Evolutionary conservation across 2,888 invertebrate genomes (phyloP).

Genomic region (Ochropacha duplaris): DNA sequence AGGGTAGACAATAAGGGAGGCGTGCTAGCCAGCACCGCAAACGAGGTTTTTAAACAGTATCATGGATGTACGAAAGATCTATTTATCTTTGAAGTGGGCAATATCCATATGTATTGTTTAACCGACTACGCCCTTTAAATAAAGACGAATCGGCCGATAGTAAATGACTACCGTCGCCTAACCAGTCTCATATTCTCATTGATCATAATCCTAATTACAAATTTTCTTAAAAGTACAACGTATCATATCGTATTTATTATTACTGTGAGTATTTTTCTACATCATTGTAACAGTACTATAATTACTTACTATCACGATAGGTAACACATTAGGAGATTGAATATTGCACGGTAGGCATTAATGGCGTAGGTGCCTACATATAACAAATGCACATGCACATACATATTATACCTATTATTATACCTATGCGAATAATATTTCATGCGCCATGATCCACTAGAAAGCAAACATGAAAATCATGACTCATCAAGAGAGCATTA

Average conservation of each 20-base stretch:
- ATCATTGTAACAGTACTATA: neutral
- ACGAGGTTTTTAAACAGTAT: constrained; percentile 12
- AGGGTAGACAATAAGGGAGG: constrained; percentile 47
- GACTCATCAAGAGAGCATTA: neutral
- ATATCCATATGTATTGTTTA: too few relatives aligned
- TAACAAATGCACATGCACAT: neutral
- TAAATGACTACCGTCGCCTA: too few relatives aligned
- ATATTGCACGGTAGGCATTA: neutral
- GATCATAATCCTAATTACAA: too few relatives aligned
- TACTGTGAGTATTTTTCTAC: neutral
- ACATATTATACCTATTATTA: neutral
- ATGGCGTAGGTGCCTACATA: neutral
- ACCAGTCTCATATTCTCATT: neutral
- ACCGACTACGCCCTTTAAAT: too few relatives aligned
- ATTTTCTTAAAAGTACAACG: too few relatives aligned
- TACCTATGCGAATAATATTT: constrained; percentile 6
- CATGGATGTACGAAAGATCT: constrained; percentile 15
- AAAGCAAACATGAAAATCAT: neutral
- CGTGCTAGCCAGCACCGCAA: constrained; percentile 47
- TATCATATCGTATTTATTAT: too few relatives aligned
- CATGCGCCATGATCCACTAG: neutral
- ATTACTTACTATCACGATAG: neutral
- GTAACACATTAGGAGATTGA: neutral
- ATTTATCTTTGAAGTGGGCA: neutral
- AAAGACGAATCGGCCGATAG: too few relatives aligned